Evolutionary conservation across 35 echinoderm and acorn worm genomes (phyloP), one percentile per base, ranked within the genome.

Genomic region (Apostichopus parvimensis): DNA sequence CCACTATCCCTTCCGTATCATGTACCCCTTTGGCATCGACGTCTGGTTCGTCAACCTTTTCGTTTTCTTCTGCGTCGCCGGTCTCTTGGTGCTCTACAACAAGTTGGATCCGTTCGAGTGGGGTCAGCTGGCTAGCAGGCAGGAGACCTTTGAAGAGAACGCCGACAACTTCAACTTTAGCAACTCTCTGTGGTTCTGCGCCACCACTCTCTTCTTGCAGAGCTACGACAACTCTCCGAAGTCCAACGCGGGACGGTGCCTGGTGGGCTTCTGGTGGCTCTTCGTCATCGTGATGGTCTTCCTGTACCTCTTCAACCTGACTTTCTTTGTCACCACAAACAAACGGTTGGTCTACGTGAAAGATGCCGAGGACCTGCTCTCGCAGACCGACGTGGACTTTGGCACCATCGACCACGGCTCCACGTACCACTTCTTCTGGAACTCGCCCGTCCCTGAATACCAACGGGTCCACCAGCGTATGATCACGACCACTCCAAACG

Each of bases 281-380:
- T 99, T 99, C 56, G 92, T 93, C 79, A 78, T 99, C 5, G 92
- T 99, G 57, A 99, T 99, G 93, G 93, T 99, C 5, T 99, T 99
- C 93, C 82, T 95, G 22, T 99, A 99, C 54, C 85, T 99, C 26
- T 90, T 94, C 28, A 99, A 99, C 66, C 93, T 99, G 4, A 93
- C 95, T 5, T 94, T 85, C 93, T 99, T 94, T 72, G 83, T 99
- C 17, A 99, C 93, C 58, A 93, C 95, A n/a, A 94, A 92, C 77
- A 99, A 96, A 75, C 91, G 94, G 15, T 25, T 95, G 18, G 93
- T 83, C 1, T 89, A 92, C 62, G 91, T 96, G 4, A 94, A 88
- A n/a, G 86, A 88, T 8, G 87, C 95, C 13, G 87, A 94, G 53
- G 93, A 95, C 53, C 92, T 99, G 13, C 91, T 95, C 0, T 25